These are phyloP conservation scores for Psittacus erithacus DNA, from an alignment of 2,113 vertebrate genomes.

Conservation along the genomic window DNA sequence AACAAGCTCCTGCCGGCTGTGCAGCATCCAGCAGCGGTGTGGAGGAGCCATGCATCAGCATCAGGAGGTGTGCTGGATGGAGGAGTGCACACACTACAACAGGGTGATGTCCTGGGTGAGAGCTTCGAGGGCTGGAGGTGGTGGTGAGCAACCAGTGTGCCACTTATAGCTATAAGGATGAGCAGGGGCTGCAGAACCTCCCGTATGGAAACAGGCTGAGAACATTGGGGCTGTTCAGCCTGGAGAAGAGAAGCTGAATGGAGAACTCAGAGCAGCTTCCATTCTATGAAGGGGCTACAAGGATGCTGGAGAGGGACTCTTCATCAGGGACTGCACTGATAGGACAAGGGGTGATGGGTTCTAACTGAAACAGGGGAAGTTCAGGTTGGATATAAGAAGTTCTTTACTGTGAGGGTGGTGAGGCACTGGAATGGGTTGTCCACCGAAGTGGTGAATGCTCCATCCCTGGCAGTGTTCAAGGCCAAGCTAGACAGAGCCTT, in stretches of 20 bases:
- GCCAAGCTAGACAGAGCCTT: no score
- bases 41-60: fast-evolving
- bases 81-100: fast-evolving
- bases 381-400: no score
- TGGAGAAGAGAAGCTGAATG: not conserved
- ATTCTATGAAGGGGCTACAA: not conserved
- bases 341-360: no score
- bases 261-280: not conserved
- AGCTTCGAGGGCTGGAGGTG: not conserved
- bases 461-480: no score
- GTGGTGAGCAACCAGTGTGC: not conserved
- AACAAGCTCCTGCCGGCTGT: not conserved
- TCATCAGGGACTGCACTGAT: no score
- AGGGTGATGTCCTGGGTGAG: not conserved
- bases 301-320: no score
- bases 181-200: not conserved
- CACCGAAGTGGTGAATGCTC: no score
- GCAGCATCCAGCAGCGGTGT: not conserved
- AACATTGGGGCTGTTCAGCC: not conserved
- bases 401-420: no score
- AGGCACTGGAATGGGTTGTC: no score
- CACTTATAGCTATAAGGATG: not conserved
- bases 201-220: fast-evolving
- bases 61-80: fast-evolving
- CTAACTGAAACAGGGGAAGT: no score